Conservation (phyloP, 2,113 vertebrate species). For the Garra rufa region DNA sequence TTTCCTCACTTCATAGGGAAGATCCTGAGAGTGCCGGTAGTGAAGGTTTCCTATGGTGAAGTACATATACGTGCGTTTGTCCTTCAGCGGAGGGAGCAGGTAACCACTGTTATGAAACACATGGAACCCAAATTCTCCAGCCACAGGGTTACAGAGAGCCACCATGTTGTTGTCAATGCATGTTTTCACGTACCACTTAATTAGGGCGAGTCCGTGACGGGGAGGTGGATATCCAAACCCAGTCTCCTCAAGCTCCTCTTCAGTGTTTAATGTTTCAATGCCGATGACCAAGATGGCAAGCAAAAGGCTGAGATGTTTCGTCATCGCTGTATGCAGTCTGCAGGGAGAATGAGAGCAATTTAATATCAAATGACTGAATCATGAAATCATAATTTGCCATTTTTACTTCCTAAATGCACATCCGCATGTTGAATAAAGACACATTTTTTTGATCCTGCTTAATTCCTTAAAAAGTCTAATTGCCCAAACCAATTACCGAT, state of each 20-base stretch:
- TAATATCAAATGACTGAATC: neutral
- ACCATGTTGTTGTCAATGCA: slow-evolving; percentile 74
- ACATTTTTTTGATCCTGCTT: neutral
- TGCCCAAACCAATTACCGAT: too few species aligned
- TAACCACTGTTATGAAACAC: slow-evolving; percentile 50
- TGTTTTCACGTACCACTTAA: slow-evolving; percentile 67
- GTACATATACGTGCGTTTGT: slow-evolving; percentile 58
- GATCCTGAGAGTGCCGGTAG: slow-evolving; percentile 49
- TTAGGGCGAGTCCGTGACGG: slow-evolving; percentile 67
- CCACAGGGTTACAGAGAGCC: slow-evolving; percentile 64
- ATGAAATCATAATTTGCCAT: neutral
- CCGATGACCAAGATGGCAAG: neutral
- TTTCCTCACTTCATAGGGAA: slow-evolving; percentile 64
- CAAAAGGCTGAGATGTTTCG: slow-evolving; percentile 13
- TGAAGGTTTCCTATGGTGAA: slow-evolving; percentile 72
- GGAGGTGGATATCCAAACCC: slow-evolving; percentile 70
- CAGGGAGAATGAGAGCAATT: neutral
- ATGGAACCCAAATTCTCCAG: slow-evolving; percentile 70
- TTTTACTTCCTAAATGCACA: neutral
- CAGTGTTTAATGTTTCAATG: slow-evolving; percentile 60
- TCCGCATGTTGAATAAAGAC: neutral
- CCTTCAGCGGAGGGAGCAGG: slow-evolving; percentile 67
- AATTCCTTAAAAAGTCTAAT: neutral
- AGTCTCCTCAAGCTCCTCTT: slow-evolving; percentile 62
- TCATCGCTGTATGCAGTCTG: neutral